These are phyloP conservation scores for Cheilinus undulatus DNA, from an alignment of 2,113 vertebrate genomes.

Conservation along the genomic window DNA sequence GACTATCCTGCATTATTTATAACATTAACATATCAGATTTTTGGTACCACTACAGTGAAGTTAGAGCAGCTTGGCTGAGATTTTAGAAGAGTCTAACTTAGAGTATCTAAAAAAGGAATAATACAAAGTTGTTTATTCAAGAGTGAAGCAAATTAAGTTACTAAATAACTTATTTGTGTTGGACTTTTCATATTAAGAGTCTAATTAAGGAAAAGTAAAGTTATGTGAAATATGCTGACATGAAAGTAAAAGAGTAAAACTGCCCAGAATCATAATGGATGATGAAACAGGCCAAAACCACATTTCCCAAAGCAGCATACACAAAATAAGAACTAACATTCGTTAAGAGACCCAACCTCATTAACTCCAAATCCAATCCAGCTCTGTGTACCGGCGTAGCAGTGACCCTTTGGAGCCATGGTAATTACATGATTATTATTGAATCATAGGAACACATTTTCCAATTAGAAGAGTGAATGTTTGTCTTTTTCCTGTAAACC, in stretches of 20 bases:
- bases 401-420: constrained; percentile 56
- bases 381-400: constrained; percentile 27
- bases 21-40: no score
- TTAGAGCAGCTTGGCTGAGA: no score
- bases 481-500: constrained; percentile 47
- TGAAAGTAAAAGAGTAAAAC: constrained; percentile 16
- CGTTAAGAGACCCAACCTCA: constrained; percentile 58
- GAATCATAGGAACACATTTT: constrained; percentile 63
- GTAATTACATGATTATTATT: constrained; percentile 66
- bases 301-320: constrained; percentile 55
- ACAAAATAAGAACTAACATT: constrained; percentile 64
- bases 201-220: constrained; percentile 22
- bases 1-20: no score
- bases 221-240: constrained; percentile 22
- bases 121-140: background rate
- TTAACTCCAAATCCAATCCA: constrained; percentile 64
- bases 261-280: constrained; percentile 33
- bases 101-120: background rate
- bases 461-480: constrained; percentile 64
- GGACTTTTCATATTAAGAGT: background rate
- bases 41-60: no score
- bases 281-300: constrained; percentile 54
- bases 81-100: no score
- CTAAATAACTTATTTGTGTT: background rate
- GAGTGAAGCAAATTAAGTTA: background rate